Evolutionary conservation across 2,113 vertebrate species (phyloP), one percentile per base, ranked within the genome.

Genomic region (Amblyornis subalaris): DNA sequence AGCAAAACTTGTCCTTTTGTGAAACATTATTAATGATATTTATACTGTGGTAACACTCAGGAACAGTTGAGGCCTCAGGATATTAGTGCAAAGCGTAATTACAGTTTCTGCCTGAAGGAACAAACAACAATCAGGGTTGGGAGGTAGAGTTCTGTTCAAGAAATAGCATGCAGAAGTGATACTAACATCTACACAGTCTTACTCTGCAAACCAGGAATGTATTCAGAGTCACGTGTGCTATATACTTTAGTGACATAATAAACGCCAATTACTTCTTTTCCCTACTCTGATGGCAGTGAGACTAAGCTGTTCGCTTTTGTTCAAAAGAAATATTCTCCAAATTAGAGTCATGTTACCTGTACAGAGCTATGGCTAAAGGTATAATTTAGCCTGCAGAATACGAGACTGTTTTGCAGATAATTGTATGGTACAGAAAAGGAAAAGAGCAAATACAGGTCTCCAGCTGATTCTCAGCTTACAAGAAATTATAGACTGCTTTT

Each of bases 401-500:
- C n/a, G 61, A 31, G 29, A 67, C 13, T 31, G 7, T 65, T 89
- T 89, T 88, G 9, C 36, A 85, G 66, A 69, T 79, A 82, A 62
- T 75, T 94, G n/a, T 36, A 66, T 42, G 48, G 65, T 35, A 64
- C 2, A 9, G 24, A 88, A 81, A 69, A 79, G 11, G 19, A 64
- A 65, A 85, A 74, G 29, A 74, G 29, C 58, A 72, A 74, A 89
- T 80, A 77, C 16, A 54, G 48, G 53, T 78, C 51, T 94, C 57
- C 61, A 77, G 60, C 51, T 86, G 69, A 88, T 76, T 92, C 60
- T 89, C 51, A 86, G 4, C 8, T 93, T 70, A 83, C 79, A 81
- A 86, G 53, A 88, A 95, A 70, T 95, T 84, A 73, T 0, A 90
- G 31, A 64, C n/a, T 86, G 31, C 22, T 90, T 94, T 91, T 80